Conservation (phyloP, 2,113 vertebrate species). For the Chroicocephalus ridibundus region DNA sequence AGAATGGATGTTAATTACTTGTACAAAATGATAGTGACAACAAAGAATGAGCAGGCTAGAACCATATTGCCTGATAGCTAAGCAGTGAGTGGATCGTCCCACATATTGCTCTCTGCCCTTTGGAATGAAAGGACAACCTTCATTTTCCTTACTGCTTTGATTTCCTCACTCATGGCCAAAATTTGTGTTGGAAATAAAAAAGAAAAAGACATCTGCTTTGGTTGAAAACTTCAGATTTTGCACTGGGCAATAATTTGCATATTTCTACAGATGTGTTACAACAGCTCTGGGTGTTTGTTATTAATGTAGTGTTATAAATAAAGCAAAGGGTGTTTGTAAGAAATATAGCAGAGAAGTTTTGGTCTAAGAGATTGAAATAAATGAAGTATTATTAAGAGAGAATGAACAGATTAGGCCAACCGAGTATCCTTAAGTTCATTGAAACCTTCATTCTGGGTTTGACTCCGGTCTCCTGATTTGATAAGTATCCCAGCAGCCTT, state of each 20-base stretch:
- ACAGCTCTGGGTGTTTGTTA: not conserved
- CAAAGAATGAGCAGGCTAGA: not conserved
- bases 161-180: not conserved
- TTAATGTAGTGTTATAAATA: not conserved
- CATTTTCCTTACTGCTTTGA: not conserved
- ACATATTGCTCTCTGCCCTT: not conserved
- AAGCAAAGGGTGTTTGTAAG: not conserved
- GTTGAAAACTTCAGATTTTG: not conserved
- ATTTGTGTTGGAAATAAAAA: not conserved
- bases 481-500: conserved; percentile 11
- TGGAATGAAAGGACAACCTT: not conserved
- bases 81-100: not conserved
- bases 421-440: not conserved
- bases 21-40: not conserved
- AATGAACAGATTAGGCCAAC: conserved; percentile 2
- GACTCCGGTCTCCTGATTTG: not conserved
- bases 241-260: not conserved
- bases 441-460: not conserved
- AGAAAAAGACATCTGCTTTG: not conserved
- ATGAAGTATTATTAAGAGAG: not conserved
- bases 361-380: not conserved
- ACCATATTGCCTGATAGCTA: not conserved
- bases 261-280: not conserved
- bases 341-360: not conserved
- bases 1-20: not conserved